These are phyloP conservation scores for Clistopyga incitator DNA, from an alignment of 2,888 invertebrate species.

Conservation along the genomic window DNA sequence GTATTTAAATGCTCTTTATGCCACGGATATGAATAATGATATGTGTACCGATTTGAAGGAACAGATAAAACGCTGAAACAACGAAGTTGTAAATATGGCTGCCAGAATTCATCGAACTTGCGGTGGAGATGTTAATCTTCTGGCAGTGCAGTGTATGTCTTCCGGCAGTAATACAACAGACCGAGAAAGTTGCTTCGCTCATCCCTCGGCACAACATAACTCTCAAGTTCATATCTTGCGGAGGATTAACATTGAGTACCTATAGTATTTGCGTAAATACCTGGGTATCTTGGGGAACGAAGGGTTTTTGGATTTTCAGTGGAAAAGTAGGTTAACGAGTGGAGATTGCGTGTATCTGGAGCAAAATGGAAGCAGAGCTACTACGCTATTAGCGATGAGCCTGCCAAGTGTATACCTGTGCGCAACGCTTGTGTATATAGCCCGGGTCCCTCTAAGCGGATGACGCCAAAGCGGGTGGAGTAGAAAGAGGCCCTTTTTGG, in stretches of 20 bases:
- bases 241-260: slow-evolving; percentile 55
- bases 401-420: slow-evolving; percentile 8
- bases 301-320: slow-evolving; percentile 53
- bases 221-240: not conserved
- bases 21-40: no score
- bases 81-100: not conserved
- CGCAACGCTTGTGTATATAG: not conserved
- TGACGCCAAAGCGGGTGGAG: slow-evolving; percentile 50
- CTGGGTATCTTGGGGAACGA: slow-evolving; percentile 27
- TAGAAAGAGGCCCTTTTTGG: slow-evolving; percentile 46
- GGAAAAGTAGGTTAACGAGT: slow-evolving; percentile 50
- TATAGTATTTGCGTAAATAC: slow-evolving; percentile 32
- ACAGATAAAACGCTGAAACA: not conserved
- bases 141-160: not conserved
- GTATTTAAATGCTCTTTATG: no score
- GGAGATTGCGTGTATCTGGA: slow-evolving; percentile 57
- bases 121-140: not conserved
- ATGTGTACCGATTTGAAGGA: no score
- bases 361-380: slow-evolving; percentile 26
- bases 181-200: slow-evolving; percentile 17
- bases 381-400: slow-evolving; percentile 10
- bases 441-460: slow-evolving; percentile 51
- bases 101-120: slow-evolving; percentile 15
- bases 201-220: slow-evolving; percentile 9
- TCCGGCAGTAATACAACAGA: slow-evolving; percentile 11